Percentiles rank a stretch among this genome's conserved stretches.
These are phyloP conservation scores for Streptopelia turtur DNA, from an alignment of 2,797 vertebrate species.

Conservation along the genomic window DNA sequence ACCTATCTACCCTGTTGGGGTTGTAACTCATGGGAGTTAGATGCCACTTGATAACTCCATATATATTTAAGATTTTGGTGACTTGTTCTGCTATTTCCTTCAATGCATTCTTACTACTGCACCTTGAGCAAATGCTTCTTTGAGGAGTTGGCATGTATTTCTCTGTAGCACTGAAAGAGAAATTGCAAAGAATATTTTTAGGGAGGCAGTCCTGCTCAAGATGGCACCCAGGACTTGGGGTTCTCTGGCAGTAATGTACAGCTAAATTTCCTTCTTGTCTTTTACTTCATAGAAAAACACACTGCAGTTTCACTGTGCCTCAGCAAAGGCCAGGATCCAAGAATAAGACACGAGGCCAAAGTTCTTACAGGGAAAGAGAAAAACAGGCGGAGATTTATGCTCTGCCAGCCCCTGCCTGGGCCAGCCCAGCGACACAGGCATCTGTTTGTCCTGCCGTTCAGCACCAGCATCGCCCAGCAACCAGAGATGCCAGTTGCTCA, in stretches of 20 bases:
- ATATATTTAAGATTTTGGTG: background rate
- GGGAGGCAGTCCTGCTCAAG: background rate
- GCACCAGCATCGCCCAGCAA: background rate
- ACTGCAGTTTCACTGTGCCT: background rate
- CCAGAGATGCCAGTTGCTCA: background rate
- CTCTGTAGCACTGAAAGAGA: background rate
- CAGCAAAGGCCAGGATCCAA: background rate
- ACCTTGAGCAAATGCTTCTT: background rate
- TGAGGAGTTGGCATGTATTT: background rate
- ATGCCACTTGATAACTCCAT: background rate
- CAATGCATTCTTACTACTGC: background rate
- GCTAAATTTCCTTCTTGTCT: background rate
- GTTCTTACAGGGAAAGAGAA: background rate
- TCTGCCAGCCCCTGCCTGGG: background rate
- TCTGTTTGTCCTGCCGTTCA: background rate
- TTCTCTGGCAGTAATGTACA: background rate
- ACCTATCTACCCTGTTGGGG: background rate
- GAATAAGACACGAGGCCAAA: background rate
- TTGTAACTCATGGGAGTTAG: background rate
- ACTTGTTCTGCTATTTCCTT: background rate
- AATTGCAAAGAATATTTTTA: background rate
- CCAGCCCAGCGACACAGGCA: background rate
- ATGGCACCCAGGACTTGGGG: background rate
- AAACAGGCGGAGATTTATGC: background rate
- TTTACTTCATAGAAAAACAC: background rate